Conservation (phyloP, 2,113 vertebrate genomes). For the Beaufortia kweichowensis region DNA sequence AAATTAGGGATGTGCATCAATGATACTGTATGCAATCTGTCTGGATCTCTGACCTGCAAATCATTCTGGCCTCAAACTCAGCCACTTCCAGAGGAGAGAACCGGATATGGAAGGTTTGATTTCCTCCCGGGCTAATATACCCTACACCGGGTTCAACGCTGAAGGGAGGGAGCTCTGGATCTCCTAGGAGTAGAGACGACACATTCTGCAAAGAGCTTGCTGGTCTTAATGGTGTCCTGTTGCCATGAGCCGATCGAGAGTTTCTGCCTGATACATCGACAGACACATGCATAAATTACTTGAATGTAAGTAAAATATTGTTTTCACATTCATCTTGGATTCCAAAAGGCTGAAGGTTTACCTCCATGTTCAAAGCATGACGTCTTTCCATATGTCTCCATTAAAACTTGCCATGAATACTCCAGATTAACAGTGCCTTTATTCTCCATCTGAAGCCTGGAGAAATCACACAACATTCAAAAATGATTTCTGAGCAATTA, state of each 20-base stretch:
- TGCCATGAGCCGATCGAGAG: constrained; percentile 45
- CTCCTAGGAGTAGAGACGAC: constrained; percentile 34
- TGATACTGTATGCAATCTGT: background rate
- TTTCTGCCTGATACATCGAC: constrained; percentile 41
- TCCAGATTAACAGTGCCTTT: constrained; percentile 76
- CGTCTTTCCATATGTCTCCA: constrained; percentile 56
- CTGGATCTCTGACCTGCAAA: constrained; percentile 79
- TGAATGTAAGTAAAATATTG: no score
- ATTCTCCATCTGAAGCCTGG: constrained; percentile 75
- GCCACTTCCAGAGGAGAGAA: constrained; percentile 79
- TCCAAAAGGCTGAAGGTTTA: constrained; percentile 38
- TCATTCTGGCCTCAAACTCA: constrained; percentile 73
- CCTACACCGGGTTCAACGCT: constrained; percentile 76
- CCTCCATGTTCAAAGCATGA: constrained; percentile 57
- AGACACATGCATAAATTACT: background rate
- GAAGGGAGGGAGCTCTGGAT: constrained; percentile 60
- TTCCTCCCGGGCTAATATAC: constrained; percentile 65
- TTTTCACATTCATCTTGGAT: no score
- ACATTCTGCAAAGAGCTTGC: constrained; percentile 55
- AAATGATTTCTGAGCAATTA: background rate
- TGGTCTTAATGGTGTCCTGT: constrained; percentile 45
- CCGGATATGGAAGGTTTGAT: constrained; percentile 72
- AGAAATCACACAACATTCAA: constrained; percentile 10
- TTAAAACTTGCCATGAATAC: constrained; percentile 74
- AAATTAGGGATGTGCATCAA: no score